A percentile compares a stretch with the other conserved stretches of the same genome.
These are phyloP conservation scores for Conus canariensis DNA, from an alignment of 2,888 invertebrate species.

Conservation along the genomic window DNA sequence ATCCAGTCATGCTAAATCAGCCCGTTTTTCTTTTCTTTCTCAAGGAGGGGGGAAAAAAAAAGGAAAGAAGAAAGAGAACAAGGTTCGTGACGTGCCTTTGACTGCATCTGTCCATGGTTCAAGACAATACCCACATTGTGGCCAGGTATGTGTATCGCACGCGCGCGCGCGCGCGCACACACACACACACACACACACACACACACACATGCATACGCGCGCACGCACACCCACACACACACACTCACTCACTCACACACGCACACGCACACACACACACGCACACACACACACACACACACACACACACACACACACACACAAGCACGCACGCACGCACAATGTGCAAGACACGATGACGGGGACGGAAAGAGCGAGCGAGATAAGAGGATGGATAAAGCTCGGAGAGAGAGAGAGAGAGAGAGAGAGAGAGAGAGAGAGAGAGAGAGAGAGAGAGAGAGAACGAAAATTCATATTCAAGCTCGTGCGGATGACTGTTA, in stretches of 20 bases:
- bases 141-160: too few species aligned
- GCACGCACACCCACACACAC: not conserved
- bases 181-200: slow-evolving; percentile 1
- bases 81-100: too few species aligned
- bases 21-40: too few species aligned
- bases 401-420: not conserved
- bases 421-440: not conserved
- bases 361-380: not conserved
- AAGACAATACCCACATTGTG: not conserved
- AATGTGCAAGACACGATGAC: not conserved
- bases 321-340: not conserved
- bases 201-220: not conserved
- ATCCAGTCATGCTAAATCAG: too few species aligned
- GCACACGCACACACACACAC: not conserved
- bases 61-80: too few species aligned
- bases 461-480: too few species aligned
- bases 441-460: not conserved
- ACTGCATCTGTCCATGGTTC: too few species aligned
- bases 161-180: too few species aligned
- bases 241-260: not conserved
- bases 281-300: not conserved
- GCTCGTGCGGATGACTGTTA: too few species aligned
- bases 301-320: not conserved
- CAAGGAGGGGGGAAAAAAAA: too few species aligned
- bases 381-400: not conserved